These are phyloP conservation scores for Idaea aversata DNA, from an alignment of 2,888 invertebrate species.

Conservation along the genomic window DNA sequence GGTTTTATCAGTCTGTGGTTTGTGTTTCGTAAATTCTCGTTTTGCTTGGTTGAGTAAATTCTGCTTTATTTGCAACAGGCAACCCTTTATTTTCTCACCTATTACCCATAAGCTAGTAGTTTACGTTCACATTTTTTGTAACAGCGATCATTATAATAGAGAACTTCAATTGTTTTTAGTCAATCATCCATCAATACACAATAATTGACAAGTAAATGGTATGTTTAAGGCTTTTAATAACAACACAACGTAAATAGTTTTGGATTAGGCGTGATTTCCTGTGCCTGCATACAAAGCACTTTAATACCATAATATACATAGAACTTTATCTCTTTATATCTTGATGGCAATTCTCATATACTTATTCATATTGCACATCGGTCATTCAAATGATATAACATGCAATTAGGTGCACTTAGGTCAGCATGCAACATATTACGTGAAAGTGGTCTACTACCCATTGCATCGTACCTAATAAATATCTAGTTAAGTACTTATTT, in stretches of 20 bases:
- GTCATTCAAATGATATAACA: slow-evolving; percentile 23
- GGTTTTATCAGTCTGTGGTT: slow-evolving; percentile 12
- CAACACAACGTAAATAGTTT: not conserved
- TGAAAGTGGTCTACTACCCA: slow-evolving; percentile 12
- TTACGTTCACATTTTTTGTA: not conserved
- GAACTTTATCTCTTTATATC: not conserved
- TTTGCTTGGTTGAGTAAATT: slow-evolving; percentile 23
- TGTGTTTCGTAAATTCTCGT: slow-evolving; percentile 22
- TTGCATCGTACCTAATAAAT: not conserved
- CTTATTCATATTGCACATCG: slow-evolving; percentile 19
- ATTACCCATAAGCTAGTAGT: no score
- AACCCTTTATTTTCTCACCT: not conserved
- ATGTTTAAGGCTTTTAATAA: not conserved
- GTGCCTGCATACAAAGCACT: not conserved
- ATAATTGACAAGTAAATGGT: not conserved
- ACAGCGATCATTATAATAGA: not conserved
- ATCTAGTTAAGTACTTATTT: not conserved
- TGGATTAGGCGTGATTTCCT: not conserved
- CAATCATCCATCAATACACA: not conserved
- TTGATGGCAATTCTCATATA: slow-evolving; percentile 2
- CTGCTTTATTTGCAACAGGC: slow-evolving; percentile 3
- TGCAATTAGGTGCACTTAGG: slow-evolving; percentile 21
- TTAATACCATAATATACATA: not conserved
- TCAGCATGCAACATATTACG: slow-evolving; percentile 12
- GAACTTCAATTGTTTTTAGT: not conserved